Base-by-base conservation (phyloP, 2,113 vertebrate genomes). In the Patagioenas fasciata region DNA sequence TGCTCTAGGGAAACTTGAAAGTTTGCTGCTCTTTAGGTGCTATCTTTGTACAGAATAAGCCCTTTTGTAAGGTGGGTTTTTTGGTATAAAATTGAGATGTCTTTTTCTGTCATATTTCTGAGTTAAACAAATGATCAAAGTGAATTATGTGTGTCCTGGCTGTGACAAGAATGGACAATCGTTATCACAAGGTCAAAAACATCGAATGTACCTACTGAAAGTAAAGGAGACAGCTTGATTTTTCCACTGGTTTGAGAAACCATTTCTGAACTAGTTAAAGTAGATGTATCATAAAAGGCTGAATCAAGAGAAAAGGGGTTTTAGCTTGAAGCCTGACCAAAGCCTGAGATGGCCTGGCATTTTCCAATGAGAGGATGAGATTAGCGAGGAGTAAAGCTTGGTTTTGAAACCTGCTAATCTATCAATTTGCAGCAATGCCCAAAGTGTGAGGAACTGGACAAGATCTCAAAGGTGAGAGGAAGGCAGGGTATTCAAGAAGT, bases 61-160 rank as follows among this genome's bases (percentile, higher is more conserved):
- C 25, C 44, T 75, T 91, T 64, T 72, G 44, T 81, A 56, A 64
- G n/a, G 42, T 65, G 38, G 21, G 42, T 15, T 9, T 38, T 69
- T 38, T n/a, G 10, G 6, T 65, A 19, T 73, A 36, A 85, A 61
- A 81, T 53, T 85, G 25, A 83, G 13, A 93, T 58, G 58, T 69
- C 53, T 78, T 91, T 86, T 94, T 93, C 80, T 77, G 83, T 79
- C n/a, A 29, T 72, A 47, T 57, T 91, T 61, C 62, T 89, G 87
- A 91, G 62, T 89, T 93, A 79, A 93, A 90, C 28, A 82, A 61
- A 71, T 25, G 31, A 79, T 95, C 73, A 13, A 40, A 91, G 44
- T 61, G 86, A 91, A 53, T 92, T 86, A 61, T 10, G 8, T 48
- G 50, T 66, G 47, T 85, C 67, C 77, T 80, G 66, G 66, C 78